These are phyloP conservation scores for Delichon dasypus DNA, from an alignment of 2,797 vertebrate genomes.

Conservation along the genomic window DNA sequence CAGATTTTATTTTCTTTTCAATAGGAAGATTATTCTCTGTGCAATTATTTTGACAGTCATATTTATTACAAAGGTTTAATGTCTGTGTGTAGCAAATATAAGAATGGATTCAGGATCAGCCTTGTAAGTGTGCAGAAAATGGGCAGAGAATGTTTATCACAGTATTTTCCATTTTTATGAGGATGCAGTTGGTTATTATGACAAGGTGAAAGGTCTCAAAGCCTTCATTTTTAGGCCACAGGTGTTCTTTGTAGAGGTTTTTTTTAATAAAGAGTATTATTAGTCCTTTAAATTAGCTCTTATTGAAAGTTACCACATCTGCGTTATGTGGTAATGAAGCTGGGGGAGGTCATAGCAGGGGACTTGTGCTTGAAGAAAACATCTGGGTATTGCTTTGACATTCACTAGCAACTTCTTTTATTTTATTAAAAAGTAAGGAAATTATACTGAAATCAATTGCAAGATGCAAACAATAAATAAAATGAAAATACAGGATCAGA, in stretches of 20 bases:
- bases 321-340: constrained; percentile 63
- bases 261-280: constrained; percentile 72
- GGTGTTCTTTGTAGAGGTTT: constrained; percentile 62
- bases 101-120: neutral
- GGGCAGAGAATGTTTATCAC: constrained; percentile 49
- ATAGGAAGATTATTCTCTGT: neutral
- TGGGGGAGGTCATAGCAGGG: constrained; percentile 41
- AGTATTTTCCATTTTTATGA: constrained; percentile 66
- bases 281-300: constrained; percentile 70
- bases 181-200: constrained; percentile 64
- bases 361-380: constrained; percentile 61
- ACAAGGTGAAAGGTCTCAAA: constrained; percentile 62
- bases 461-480: constrained; percentile 52
- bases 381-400: constrained; percentile 56
- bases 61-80: neutral
- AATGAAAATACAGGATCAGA: constrained; percentile 31
- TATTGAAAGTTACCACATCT: constrained; percentile 66
- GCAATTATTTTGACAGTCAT: neutral
- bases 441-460: constrained; percentile 52
- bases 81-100: neutral
- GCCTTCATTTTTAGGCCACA: constrained; percentile 65
- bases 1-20: neutral
- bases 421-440: constrained; percentile 64
- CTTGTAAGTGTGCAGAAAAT: constrained; percentile 14
- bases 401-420: constrained; percentile 65